Evolutionary conservation across 2,113 vertebrate genomes (phyloP), one percentile per base, ranked within the genome.

Genomic region (Zosterops hypoxanthus): DNA sequence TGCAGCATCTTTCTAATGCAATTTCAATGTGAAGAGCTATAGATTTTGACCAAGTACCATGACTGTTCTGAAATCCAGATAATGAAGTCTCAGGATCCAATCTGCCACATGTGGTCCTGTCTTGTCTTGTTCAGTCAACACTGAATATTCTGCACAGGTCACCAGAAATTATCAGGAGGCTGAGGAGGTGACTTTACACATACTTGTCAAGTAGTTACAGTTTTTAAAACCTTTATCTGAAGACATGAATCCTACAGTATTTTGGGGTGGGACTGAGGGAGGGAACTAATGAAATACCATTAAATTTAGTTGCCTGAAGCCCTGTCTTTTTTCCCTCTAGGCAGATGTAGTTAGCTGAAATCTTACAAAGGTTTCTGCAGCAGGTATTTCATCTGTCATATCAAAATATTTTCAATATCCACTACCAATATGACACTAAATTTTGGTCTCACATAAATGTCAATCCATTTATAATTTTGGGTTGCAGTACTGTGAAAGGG

Each of bases 391-490:
- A 97, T 97, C 95, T 97, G 92, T 97, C 96, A 98, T 94, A 97
- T 96, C 96, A 97, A 98, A 98, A 95, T 42, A 95, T 96, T 98
- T 98, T 97, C 96, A 97, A 97, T 96, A 97, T 85, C 79, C 52
- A 89, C 94, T 96, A 97, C 91, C 64, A 93, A 97, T 85, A 85
- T 3, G 25, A 90, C 95, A 97, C 63, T 97, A 97, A 97, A 98
- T 98, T 97, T 95, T 95, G 75, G 84, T 90, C 85, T 97, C 85
- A 92, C 95, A 97, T 98, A 98, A 98, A 97, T 96, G 94, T 98
- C 97, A 98, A 41, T 49, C 90, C 90, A 97, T 97, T 97, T 97
- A 97, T 97, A 98, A 98, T 98, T 98, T 98, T 97, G 95, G 86
- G 90, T 94, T 63, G 28, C 84, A 97, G 90, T 83, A 94, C 71